These are phyloP conservation scores for Pseudomyrmex concolor DNA, from an alignment of 1,140 invertebrate species.

Conservation along the genomic window DNA sequence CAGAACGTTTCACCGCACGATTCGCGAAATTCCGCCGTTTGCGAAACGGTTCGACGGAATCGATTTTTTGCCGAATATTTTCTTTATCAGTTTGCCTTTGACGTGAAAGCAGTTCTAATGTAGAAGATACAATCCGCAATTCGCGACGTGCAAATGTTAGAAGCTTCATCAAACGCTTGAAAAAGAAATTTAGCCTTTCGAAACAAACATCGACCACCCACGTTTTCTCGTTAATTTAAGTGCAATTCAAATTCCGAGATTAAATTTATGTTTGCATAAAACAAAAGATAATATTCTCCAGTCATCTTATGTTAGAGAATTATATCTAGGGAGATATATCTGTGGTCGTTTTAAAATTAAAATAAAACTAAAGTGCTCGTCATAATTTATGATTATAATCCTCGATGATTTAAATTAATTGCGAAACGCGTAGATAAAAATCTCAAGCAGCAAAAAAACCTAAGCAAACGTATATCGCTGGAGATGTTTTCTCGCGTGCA, in stretches of 20 bases:
- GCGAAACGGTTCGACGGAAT: slow-evolving; percentile 13
- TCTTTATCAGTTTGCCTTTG: slow-evolving; percentile 38
- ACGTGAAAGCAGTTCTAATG: slow-evolving; percentile 8
- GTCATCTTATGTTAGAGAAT: background rate
- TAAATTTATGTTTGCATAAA: background rate
- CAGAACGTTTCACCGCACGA: slow-evolving; percentile 32
- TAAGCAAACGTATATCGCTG: background rate
- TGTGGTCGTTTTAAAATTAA: slow-evolving; percentile 29
- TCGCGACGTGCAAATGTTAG: no score
- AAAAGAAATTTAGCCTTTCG: background rate
- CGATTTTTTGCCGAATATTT: background rate
- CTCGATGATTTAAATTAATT: slow-evolving; percentile 31
- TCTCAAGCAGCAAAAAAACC: slow-evolving; percentile 10
- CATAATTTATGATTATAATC: slow-evolving; percentile 41
- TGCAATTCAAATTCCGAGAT: background rate
- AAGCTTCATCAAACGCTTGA: background rate
- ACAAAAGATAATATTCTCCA: no score
- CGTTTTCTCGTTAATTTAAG: slow-evolving; percentile 9
- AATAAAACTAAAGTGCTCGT: slow-evolving; percentile 22
- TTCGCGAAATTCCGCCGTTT: slow-evolving; percentile 48
- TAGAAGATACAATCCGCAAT: background rate
- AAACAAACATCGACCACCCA: background rate
- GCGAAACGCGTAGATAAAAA: slow-evolving; percentile 1
- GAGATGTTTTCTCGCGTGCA: slow-evolving; percentile 9
- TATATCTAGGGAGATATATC: background rate